Evolutionary conservation across 2,888 invertebrate species (phyloP).

Genomic region (Neocrepidodera transversa): DNA sequence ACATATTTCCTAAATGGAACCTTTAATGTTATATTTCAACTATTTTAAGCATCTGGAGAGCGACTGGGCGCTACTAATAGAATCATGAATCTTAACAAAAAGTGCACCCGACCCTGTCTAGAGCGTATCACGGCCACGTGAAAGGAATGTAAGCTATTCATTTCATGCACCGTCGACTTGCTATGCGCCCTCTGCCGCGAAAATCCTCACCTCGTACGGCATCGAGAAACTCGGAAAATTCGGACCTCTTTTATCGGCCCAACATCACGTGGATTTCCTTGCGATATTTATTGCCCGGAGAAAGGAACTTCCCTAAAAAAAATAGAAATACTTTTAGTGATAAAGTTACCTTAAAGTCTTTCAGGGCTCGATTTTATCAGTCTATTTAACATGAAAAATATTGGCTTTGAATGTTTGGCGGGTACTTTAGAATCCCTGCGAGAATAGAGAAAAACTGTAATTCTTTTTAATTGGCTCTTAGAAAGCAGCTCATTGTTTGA

Average conservation of each 20-base stretch:
- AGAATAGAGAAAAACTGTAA: slow-evolving; percentile 3
- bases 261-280: slow-evolving; percentile 35
- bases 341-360: slow-evolving; percentile 38
- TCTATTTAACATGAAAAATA: slow-evolving; percentile 36
- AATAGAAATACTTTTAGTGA: slow-evolving; percentile 34
- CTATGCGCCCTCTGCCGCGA: slow-evolving; percentile 46
- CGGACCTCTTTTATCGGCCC: slow-evolving; percentile 34
- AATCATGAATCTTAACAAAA: slow-evolving; percentile 9
- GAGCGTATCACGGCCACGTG: slow-evolving; percentile 47
- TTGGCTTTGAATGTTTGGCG: slow-evolving; percentile 25
- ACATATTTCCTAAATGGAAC: no score
- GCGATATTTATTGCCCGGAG: slow-evolving; percentile 35
- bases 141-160: slow-evolving; percentile 52
- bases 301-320: slow-evolving; percentile 24
- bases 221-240: slow-evolving; percentile 10
- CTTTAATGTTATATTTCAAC: background rate
- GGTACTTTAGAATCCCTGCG: slow-evolving; percentile 2
- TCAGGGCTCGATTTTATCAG: slow-evolving; percentile 34
- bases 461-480: slow-evolving; percentile 16
- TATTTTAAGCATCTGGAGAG: background rate
- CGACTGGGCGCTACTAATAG: background rate
- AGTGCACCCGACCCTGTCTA: slow-evolving; percentile 21
- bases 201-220: slow-evolving; percentile 11
- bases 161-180: slow-evolving; percentile 58
- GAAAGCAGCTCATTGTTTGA: slow-evolving; percentile 10